Evolutionary conservation across 92 coral and sea anemone species (phyloP).

Genomic region (Epizoanthus scotinus): DNA sequence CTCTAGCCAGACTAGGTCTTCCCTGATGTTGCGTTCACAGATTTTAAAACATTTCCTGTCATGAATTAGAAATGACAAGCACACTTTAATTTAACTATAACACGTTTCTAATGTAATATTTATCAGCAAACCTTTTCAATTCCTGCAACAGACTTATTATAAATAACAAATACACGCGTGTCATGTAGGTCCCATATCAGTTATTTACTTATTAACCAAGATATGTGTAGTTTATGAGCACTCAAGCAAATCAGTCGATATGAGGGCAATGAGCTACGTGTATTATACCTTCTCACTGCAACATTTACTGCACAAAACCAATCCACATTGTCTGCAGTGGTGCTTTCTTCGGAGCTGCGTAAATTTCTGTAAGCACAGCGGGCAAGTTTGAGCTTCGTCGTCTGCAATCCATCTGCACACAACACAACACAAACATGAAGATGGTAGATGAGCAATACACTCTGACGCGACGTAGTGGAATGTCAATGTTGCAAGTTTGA

Average conservation of each 20-base stretch:
- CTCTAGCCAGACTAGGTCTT: no score
- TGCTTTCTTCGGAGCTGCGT: constrained; percentile 93
- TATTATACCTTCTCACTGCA: constrained; percentile 94
- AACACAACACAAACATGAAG: background rate
- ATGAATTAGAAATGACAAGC: no score
- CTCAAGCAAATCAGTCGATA: background rate
- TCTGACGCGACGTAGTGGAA: background rate
- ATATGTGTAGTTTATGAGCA: background rate
- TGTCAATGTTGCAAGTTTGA: background rate
- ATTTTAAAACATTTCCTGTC: no score
- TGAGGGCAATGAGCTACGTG: no score
- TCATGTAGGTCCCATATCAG: no score
- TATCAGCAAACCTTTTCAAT: no score
- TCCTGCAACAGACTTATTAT: no score
- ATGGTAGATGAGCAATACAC: background rate
- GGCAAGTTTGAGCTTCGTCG: constrained; percentile 82
- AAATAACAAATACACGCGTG: no score
- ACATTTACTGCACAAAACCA: constrained; percentile 87
- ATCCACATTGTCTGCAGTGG: constrained; percentile 96
- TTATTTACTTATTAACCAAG: no score
- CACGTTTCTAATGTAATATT: no score
- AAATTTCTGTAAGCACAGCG: constrained; percentile 84
- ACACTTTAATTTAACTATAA: no score
- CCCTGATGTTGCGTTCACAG: no score
- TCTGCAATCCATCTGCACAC: constrained; percentile 92